These are phyloP conservation scores for Corapipo altera DNA, from an alignment of 2,113 vertebrate genomes.

Conservation along the genomic window DNA sequence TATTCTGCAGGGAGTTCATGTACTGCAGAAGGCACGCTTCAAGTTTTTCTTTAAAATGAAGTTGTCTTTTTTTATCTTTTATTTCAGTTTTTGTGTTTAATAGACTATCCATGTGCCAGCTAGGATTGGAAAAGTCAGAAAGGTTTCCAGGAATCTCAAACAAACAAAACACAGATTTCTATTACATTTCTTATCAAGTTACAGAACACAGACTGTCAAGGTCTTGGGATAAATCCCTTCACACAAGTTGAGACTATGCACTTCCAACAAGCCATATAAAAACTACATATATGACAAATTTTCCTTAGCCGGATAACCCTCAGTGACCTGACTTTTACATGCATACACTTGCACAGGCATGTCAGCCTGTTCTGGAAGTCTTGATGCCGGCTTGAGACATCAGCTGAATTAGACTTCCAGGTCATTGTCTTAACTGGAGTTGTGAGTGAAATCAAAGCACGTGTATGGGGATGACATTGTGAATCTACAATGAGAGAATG, in stretches of 20 bases:
- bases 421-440: not conserved
- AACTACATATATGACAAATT: not conserved
- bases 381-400: not conserved
- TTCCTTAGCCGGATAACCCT: not conserved
- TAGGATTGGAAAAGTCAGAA: not conserved
- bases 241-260: not conserved
- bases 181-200: not conserved
- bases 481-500: not conserved
- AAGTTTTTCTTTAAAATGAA: not conserved
- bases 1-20: not conserved
- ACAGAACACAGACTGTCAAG: not conserved
- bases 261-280: not conserved
- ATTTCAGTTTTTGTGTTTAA: not conserved
- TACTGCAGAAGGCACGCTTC: not conserved
- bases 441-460: not conserved
- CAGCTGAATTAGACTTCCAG: not conserved
- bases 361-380: not conserved
- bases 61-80: not conserved
- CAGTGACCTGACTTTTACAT: not conserved
- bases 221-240: not conserved
- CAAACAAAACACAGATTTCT: not conserved
- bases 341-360: rapidly evolving
- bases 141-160: not conserved
- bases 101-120: not conserved
- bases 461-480: not conserved